Conservation (phyloP, 2,888 invertebrate species). For the Drosophila quinaria region DNA sequence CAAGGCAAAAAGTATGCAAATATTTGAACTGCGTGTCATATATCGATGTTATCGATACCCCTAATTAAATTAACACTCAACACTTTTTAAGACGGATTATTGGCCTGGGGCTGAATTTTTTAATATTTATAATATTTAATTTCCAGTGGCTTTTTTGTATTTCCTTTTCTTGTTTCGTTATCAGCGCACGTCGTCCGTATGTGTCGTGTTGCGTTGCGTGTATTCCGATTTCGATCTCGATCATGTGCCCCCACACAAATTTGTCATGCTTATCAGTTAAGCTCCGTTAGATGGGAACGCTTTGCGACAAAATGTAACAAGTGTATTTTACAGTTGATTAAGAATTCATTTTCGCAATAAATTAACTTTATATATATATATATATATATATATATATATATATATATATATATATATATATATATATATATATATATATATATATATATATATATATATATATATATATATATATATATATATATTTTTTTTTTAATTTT, state of each 20-base stretch:
- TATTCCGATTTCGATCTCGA: constrained; percentile 40
- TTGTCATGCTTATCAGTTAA: constrained; percentile 76
- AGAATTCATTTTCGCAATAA: not conserved
- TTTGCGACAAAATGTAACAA: constrained; percentile 26
- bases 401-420: too few species aligned
- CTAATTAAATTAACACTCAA: constrained; percentile 49
- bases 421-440: too few species aligned
- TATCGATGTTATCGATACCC: constrained; percentile 15
- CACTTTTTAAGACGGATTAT: constrained; percentile 12
- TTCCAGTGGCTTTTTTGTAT: constrained; percentile 6
- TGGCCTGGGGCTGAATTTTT: not conserved
- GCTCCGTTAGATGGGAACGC: constrained; percentile 29
- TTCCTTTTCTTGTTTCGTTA: constrained; percentile 7
- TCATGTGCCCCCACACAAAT: constrained; percentile 73
- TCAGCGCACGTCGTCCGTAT: constrained; percentile 14
- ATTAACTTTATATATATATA: not conserved
- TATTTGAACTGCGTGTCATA: constrained; percentile 40
- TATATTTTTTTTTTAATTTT: not conserved
- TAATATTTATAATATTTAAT: not conserved
- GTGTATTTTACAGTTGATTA: not conserved
- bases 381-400: too few species aligned
- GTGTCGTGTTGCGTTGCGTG: constrained; percentile 15
- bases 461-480: too few species aligned
- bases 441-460: too few species aligned
- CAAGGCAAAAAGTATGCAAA: constrained; percentile 21